Evolutionary conservation across 2,113 vertebrate species (phyloP), one percentile per base, ranked within the genome.

Genomic region (Kryptolebias marmoratus): DNA sequence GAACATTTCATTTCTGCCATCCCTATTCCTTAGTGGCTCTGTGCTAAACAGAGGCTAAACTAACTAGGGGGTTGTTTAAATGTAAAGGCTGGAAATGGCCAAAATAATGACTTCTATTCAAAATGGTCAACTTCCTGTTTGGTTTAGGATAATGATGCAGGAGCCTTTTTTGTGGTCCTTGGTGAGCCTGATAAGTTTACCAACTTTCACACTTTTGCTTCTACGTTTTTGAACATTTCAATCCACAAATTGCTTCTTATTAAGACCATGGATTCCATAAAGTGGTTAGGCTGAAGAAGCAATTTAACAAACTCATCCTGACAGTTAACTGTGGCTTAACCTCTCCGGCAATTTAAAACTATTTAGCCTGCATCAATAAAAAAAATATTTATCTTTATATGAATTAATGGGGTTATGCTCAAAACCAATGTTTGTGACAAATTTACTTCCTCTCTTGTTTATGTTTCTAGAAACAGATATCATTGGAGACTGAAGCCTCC

Each of bases 321-420:
- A 90, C 86, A 86, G 81, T 86, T 88, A 87, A 90, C 81, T 89
- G 91, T 91, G 86, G 73, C 85, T 84, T 81, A 90, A 86, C 80
- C 83, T 90, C 89, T 74, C 13, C 76, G 71, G 73, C 76, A 84
- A 84, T 89, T 87, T 88, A 88, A 81, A 64, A 36, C 85, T 75
- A 48, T 82, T 88, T 79, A 87, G 81, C 54, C 72, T 86, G 65
- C 59, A 63, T 85, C 80, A 81, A 83, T 74, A 76, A 80, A 22
- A 22, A 22, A 87, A 79, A 88, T 83, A 83, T 88, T 67, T 73
- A 71, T 87, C 71, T 83, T 87, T 65, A 73, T 90, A 66, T 67
- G 62, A 76, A 68, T 65, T 73, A 75, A 90, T 77, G 75, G 80
- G 50, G 36, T 78, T 50, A 84, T 76, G 80, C 59, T 30, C 77